These are phyloP conservation scores for Trichopria drosophilae DNA, from an alignment of 2,888 invertebrate species.

Conservation along the genomic window DNA sequence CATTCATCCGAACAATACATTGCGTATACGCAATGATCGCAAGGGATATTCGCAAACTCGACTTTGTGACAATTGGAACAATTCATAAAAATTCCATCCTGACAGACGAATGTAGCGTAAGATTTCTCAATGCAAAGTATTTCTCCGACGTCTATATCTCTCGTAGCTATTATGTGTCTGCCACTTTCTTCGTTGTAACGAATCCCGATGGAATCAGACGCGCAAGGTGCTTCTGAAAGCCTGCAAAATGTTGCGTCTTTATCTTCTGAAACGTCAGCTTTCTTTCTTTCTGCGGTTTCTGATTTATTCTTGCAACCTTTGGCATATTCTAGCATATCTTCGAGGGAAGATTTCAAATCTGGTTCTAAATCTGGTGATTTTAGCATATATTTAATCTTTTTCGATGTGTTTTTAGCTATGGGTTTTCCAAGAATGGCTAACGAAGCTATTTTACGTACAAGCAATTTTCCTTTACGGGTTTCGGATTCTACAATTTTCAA, in stretches of 20 bases:
- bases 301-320: no score
- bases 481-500: slow-evolving; percentile 65
- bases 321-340: no score
- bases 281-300: no score
- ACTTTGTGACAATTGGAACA: slow-evolving; percentile 71
- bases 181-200: slow-evolving; percentile 66
- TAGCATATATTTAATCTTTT: no score
- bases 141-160: slow-evolving; percentile 73
- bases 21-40: slow-evolving; percentile 65
- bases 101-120: slow-evolving; percentile 66
- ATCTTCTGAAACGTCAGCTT: no score
- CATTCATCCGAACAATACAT: slow-evolving; percentile 71
- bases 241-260: no score
- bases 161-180: slow-evolving; percentile 69
- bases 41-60: slow-evolving; percentile 65
- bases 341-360: no score
- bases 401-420: no score
- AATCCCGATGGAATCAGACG: no score
- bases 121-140: slow-evolving; percentile 76
- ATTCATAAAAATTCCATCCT: slow-evolving; percentile 61
- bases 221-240: no score
- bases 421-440: no score
- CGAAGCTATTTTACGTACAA: slow-evolving; percentile 63
- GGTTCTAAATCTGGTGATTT: no score
- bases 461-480: slow-evolving; percentile 65